phyloP scores from a whole-genome alignment of 2,888 invertebrate genomes.

The Malthinus flaveolus region DNA sequence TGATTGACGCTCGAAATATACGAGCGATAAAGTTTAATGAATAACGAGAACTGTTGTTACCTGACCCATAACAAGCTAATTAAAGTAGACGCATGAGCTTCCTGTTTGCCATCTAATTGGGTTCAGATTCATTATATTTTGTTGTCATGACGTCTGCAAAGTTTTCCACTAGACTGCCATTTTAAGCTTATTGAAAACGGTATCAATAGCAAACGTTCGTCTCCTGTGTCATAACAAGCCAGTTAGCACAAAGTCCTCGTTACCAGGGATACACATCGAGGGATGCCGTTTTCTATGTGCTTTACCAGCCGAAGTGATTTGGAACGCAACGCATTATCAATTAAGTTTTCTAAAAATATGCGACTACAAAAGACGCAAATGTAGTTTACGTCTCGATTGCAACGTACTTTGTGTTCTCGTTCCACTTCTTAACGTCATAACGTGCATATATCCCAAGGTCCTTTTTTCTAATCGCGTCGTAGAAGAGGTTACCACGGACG shows the following conservation, averaged over 20 bases:
- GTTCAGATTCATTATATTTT: constrained; percentile 48
- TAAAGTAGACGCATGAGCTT: constrained; percentile 27
- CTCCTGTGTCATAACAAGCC: constrained; percentile 32
- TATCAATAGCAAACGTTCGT: constrained; percentile 35
- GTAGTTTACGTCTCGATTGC: constrained; percentile 3
- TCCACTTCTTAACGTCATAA: constrained; percentile 26
- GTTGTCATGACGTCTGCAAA: constrained; percentile 49
- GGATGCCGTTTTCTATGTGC: constrained; percentile 24
- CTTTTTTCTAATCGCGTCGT: constrained; percentile 30
- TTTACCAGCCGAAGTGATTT: constrained; percentile 12
- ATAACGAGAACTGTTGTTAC: constrained; percentile 4
- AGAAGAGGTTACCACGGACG: constrained; percentile 49
- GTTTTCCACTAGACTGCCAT: constrained; percentile 47
- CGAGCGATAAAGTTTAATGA: constrained; percentile 1
- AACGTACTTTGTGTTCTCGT: constrained; percentile 11
- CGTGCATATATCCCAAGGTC: constrained; percentile 28
- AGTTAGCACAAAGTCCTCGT: constrained; percentile 29
- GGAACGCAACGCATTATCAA: constrained; percentile 24
- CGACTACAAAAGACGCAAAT: constrained; percentile 16
- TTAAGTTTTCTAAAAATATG: constrained; percentile 13
- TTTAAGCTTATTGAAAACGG: constrained; percentile 43
- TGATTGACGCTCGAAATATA: not conserved
- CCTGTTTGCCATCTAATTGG: constrained; percentile 46
- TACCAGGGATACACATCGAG: constrained; percentile 29
- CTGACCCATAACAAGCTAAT: constrained; percentile 12